phyloP scores from a whole-genome alignment of 2,113 vertebrate genomes.

The Zosterops hypoxanthus region DNA sequence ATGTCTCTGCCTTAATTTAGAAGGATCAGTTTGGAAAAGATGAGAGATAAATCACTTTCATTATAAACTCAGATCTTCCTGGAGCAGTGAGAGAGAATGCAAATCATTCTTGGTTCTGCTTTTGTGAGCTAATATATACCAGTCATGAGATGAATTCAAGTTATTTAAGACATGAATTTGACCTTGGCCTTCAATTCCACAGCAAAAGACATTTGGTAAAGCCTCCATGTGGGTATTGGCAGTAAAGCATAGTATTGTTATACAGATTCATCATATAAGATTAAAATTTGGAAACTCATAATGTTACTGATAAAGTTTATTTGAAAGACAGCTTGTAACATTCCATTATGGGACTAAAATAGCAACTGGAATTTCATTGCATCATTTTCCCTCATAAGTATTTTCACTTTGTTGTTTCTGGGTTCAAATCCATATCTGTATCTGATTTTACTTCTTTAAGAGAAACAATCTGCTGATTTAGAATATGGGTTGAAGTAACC shows the following conservation, averaged over 20 bases:
- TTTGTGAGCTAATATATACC: slow-evolving; percentile 37
- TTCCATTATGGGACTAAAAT: not conserved
- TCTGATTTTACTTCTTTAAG: not conserved
- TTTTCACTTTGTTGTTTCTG: not conserved
- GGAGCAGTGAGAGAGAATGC: not conserved
- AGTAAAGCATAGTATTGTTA: not conserved
- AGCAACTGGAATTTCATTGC: not conserved
- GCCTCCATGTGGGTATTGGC: not conserved
- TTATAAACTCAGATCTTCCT: slow-evolving; percentile 45
- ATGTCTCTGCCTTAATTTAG: slow-evolving; percentile 59
- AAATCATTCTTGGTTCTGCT: slow-evolving; percentile 43
- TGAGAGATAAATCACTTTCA: slow-evolving; percentile 62
- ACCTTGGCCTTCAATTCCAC: slow-evolving; percentile 52
- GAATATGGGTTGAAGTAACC: not conserved
- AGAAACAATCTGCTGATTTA: not conserved
- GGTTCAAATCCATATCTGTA: not conserved
- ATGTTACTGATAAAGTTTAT: not conserved
- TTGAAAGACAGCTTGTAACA: not conserved
- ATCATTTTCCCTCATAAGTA: not conserved
- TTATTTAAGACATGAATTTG: slow-evolving; percentile 41
- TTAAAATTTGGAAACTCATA: not conserved
- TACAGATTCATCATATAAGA: not conserved
- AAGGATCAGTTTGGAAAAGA: slow-evolving; percentile 52
- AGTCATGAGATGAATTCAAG: slow-evolving; percentile 54
- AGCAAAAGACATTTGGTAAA: not conserved